Base-by-base conservation (phyloP, 1,140 invertebrate species). In the Orius laevigatus region DNA sequence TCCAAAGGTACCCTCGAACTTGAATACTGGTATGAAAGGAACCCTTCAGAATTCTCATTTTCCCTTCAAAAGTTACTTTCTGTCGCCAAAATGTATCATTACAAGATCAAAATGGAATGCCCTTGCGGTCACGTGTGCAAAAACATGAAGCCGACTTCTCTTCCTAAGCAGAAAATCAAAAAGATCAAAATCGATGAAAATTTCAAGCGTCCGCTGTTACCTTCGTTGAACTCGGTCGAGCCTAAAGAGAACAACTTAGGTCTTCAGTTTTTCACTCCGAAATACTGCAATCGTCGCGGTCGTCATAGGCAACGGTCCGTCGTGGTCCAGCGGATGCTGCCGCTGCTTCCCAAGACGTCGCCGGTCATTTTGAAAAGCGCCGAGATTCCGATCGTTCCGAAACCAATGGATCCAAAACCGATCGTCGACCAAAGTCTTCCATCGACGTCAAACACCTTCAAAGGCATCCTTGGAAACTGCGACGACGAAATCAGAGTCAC, bases 1-100 rank as follows among this genome's bases (percentile, higher is more conserved):
- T 71, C 73, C 45, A 79, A 86, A 53, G 81, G 78, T 0, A 86
- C 79, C 63, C 62, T 91, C 15, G 70, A 76, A 52, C 63, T 91
- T 38, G 83, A 90, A 62, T 91, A 91, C 63, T 81, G 79, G 69
- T 91, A 84, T 84, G 66, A 71, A n/a, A 10, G 58, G 62, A 35
- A 4, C 11, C 1, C 32, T 14, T 3, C n/a, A 5, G 34, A 33
- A 32, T 16, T 55, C 2, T 32, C 51, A 8, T n/a, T 34, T 34
- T 33, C 48, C 4, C 48, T 58, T 11, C 48, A 51, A 5, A 52
- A 53, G 35, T 49, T 58, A 15, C 31, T 58, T 18, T 57, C 55
- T 14, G 47, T 58, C 35, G 55, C 57, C 18, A 55, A 56, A 38
- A 46, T 55, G 5, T 52, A 53, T 31, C 48, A 49, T 36, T 46